phyloP scores from a whole-genome alignment of 2,113 vertebrate species.

The Manacus vitellinus region DNA sequence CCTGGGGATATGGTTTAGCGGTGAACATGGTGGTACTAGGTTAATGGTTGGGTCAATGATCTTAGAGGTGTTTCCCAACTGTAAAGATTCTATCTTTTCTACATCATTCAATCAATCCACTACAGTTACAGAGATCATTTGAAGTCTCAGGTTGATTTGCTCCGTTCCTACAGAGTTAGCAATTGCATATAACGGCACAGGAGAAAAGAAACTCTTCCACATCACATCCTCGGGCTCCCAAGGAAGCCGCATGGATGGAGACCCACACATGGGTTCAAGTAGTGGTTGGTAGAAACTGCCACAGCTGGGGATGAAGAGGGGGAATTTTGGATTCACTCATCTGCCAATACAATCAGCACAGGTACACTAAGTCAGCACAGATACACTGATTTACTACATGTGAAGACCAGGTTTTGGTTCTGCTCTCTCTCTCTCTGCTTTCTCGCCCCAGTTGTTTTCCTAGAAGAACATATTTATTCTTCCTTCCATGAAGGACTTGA shows the following conservation, averaged over 20 bases:
- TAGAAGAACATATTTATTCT: neutral
- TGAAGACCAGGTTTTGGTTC: neutral
- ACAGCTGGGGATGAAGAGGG: neutral
- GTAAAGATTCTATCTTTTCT: neutral
- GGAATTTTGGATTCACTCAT: neutral
- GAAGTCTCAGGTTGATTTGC: neutral
- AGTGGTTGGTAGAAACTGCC: neutral
- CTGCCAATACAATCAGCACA: neutral
- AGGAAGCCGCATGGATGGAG: rapidly evolving
- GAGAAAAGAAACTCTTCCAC: neutral
- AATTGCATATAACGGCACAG: neutral
- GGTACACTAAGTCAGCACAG: neutral
- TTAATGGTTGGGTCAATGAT: rapidly evolving
- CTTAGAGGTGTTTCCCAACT: neutral
- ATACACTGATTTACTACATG: neutral
- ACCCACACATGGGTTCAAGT: neutral
- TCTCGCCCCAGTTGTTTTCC: neutral
- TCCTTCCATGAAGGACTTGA: neutral
- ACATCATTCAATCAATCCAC: neutral
- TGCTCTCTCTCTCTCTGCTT: neutral
- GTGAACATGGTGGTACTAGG: neutral
- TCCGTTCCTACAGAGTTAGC: neutral
- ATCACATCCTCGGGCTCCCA: neutral
- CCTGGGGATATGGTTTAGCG: neutral
- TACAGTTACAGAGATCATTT: neutral